phyloP scores from a whole-genome alignment of 2,888 invertebrate genomes.

The Tenthredo notha region DNA sequence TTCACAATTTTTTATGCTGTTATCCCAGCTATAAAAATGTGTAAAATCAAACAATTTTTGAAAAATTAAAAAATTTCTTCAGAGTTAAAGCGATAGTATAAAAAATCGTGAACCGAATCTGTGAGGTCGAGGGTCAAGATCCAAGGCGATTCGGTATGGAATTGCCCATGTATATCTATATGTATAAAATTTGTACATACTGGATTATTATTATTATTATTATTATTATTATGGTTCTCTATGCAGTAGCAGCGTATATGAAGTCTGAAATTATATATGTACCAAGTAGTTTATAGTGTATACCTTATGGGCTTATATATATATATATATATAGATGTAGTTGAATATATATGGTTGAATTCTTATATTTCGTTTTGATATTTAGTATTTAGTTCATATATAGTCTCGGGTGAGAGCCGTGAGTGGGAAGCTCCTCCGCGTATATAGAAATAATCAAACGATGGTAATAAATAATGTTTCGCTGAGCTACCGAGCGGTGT shows the following conservation, averaged over 20 bases:
- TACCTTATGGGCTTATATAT: not conserved
- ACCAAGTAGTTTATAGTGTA: not conserved
- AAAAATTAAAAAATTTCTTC: too few relatives aligned
- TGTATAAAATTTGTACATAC: not conserved
- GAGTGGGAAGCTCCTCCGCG: not conserved
- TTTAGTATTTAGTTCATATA: conserved; percentile 47
- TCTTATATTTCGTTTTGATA: conserved; percentile 23
- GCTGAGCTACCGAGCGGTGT: conserved; percentile 74
- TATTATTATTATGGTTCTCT: not conserved
- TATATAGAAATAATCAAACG: conserved; percentile 76
- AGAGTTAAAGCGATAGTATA: too few relatives aligned
- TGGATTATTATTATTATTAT: not conserved
- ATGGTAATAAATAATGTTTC: conserved; percentile 74
- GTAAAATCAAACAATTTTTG: too few relatives aligned
- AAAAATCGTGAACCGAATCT: too few relatives aligned
- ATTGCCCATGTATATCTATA: not conserved
- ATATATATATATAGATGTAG: not conserved
- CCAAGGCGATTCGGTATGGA: too few relatives aligned
- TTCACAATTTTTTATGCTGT: too few relatives aligned
- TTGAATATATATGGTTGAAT: not conserved
- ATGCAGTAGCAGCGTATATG: not conserved
- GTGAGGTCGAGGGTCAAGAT: too few relatives aligned
- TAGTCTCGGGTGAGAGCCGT: conserved; percentile 48
- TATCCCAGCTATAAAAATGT: too few relatives aligned
- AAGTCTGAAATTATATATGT: not conserved